Evolutionary conservation across 1,140 invertebrate species (phyloP), one percentile per base, ranked within the genome.

Genomic region (Ips typographus): DNA sequence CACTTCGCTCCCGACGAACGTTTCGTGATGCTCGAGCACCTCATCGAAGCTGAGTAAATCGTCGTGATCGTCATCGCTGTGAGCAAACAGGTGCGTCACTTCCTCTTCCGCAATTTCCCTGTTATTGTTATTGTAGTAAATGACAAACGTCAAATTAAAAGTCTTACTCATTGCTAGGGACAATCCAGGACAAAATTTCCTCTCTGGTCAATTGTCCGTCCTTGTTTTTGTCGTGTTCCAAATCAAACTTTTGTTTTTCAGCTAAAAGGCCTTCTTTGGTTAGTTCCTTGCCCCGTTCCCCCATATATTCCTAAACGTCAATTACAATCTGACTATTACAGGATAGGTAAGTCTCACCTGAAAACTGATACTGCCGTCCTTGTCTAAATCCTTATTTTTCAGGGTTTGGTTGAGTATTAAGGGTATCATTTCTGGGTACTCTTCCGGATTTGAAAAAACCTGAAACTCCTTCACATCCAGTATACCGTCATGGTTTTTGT

Each of bases 1-100:
- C 1, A 92, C 95, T 84, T 98, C 95, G 79, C 94, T 96, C 8
- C 96, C 95, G 8, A 98, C 95, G 83, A 98, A 99, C 49, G 91
- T 87, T 70, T 96, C 92, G 79, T 98, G 91, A 79, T 96, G 91
- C 22, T 90, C 86, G 0, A 98, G 78, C 58, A 99, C 89, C 85
- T 99, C 97, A 4, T 91, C 83, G 78, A 91, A 93, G 1, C 90
- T 90, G 6, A 99, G 83, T 69, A 89, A 79, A 68, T 90, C 88
- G 81, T 98, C 94, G 76, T 91, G 89, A 81, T 98, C 88, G 71
- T 90, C 89, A 83, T 98, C 96, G 1, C 94, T 89, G n/a, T 90
- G 84, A 1, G 88, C 88, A 78, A 98, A 93, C 52, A 99, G 82
- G 84, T 99, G 96, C 60, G 91, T 87, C 1, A 94, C 94, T 83